Base-by-base conservation (phyloP, 2,888 invertebrate species). In the Rhingia rostrata region DNA sequence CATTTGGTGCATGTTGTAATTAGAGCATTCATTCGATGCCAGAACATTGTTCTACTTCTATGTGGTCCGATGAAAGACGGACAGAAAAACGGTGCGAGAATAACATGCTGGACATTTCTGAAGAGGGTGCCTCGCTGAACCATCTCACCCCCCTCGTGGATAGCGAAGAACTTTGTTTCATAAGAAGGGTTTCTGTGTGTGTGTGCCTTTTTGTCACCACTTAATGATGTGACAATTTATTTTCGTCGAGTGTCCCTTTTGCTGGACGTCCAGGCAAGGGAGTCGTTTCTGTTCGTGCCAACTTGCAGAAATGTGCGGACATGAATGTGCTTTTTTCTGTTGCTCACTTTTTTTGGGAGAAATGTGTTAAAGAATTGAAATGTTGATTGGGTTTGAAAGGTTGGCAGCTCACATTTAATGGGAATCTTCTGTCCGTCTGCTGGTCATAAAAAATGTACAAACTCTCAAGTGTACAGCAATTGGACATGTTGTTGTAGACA, bases 201-300 rank as follows among this genome's bases (percentile, higher is more conserved):
- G 22, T 49, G 67, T 75, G 64, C 75, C 64, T 73, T 80, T 80
- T 85, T 81, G 80, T 75, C 85, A 81, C 67, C 85, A 81, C 85
- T 85, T 85, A 85, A 85, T 85, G 85, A 85, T 85, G 85, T 85
- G 85, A 85, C 85, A 85, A 85, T 85, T 85, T 85, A 85, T 85
- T 85, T 85, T 85, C 66, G 70, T 63, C 72, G 72, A 75, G 72
- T 58, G 75, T 63, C 70, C 69, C 41, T 77, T 84, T 70, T 67
- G 60, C 74, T 39, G 80, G 64, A 61, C 58, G 60, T 66, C 51
- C 12, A 61, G 35, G 39, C 53, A 1, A 22, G 33, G 41, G 45
- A 73, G 63, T 67, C 67, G 51, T 80, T 69, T 64, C 80, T 47
- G 84, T 84, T 74, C 69, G 77, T 67, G 84, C 63, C 69, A 74